Evolutionary conservation across 2,113 vertebrate species (phyloP).

Genomic region (Lepidothrix coronata): DNA sequence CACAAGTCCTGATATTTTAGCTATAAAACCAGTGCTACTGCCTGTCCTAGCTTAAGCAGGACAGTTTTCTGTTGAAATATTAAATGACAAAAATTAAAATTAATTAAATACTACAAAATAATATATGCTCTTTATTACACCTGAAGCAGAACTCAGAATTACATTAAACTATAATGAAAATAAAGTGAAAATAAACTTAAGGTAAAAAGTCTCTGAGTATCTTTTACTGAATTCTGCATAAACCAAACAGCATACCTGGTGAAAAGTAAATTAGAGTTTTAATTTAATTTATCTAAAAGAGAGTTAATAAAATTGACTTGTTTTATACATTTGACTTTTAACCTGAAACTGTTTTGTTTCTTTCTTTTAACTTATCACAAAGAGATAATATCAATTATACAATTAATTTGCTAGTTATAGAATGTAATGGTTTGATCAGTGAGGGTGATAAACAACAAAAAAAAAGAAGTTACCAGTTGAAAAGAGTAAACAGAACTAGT

Average conservation of each 20-base stretch:
- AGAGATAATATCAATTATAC: background rate
- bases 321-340: background rate
- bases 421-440: background rate
- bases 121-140: background rate
- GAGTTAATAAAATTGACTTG: background rate
- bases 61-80: background rate
- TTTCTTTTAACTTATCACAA: background rate
- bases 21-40: background rate
- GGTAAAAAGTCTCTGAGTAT: background rate
- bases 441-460: background rate
- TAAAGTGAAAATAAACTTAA: background rate
- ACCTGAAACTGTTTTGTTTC: background rate
- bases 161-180: background rate
- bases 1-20: background rate
- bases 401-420: background rate
- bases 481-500: background rate
- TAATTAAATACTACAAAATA: background rate
- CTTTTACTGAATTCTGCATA: background rate
- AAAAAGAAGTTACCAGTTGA: background rate
- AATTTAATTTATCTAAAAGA: background rate
- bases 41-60: background rate
- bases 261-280: background rate
- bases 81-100: background rate
- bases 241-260: background rate
- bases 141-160: background rate